Conservation (phyloP, 2,888 invertebrate genomes). For the Nomada ferruginata region DNA sequence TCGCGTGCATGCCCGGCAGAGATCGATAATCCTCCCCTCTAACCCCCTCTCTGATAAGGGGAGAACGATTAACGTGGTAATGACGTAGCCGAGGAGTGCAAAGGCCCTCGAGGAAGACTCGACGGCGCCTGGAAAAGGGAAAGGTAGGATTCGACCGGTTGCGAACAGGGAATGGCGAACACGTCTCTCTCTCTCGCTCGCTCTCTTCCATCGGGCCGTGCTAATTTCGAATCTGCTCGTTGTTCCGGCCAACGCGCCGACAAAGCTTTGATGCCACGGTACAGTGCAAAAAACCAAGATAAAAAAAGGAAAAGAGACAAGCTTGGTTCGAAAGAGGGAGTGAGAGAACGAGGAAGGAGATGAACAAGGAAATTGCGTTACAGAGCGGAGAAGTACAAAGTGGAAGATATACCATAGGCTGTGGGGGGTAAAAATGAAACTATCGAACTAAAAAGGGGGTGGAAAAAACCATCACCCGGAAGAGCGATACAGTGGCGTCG, state of each 20-base stretch:
- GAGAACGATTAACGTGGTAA: constrained; percentile 65
- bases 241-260: constrained; percentile 76
- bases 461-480: background rate
- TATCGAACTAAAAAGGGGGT: background rate
- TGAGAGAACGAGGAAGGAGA: constrained; percentile 18
- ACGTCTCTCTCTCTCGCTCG: constrained; percentile 40
- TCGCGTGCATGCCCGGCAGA: constrained; percentile 15
- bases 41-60: constrained; percentile 43
- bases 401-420: constrained; percentile 2
- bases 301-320: constrained; percentile 11
- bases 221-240: constrained; percentile 76
- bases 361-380: constrained; percentile 21
- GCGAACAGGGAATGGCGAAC: constrained; percentile 16
- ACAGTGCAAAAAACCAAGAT: constrained; percentile 61
- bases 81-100: constrained; percentile 61
- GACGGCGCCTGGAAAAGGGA: constrained; percentile 62
- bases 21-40: constrained; percentile 59
- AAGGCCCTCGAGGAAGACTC: constrained; percentile 60
- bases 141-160: constrained; percentile 57
- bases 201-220: constrained; percentile 71
- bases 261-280: constrained; percentile 74
- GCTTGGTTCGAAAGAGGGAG: background rate
- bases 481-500: background rate
- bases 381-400: constrained; percentile 2
- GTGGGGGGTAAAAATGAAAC: constrained; percentile 12